phyloP scores from a whole-genome alignment of 2,888 invertebrate species.

The Euspilapteryx auroguttella region DNA sequence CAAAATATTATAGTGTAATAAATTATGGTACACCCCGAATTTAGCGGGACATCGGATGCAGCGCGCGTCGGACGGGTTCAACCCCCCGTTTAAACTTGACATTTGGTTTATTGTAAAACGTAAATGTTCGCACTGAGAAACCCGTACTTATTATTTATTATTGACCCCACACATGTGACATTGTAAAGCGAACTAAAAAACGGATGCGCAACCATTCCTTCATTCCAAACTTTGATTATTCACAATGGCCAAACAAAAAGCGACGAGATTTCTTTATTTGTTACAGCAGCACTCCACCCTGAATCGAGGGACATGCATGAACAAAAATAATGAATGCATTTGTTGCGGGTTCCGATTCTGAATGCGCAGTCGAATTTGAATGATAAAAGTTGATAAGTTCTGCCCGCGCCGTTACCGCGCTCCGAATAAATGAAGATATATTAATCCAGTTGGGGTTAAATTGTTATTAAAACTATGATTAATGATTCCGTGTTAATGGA shows the following conservation, averaged over 20 bases:
- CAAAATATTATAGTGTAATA: constrained; percentile 56
- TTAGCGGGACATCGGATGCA: constrained; percentile 35
- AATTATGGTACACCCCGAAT: constrained; percentile 57
- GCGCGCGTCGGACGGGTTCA: constrained; percentile 41
- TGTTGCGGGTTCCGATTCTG: constrained; percentile 37
- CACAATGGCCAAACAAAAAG: constrained; percentile 54
- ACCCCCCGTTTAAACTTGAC: constrained; percentile 50
- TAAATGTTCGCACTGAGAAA: not conserved
- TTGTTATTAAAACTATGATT: constrained; percentile 61
- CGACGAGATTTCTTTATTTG: constrained; percentile 31
- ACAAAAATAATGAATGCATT: constrained; percentile 25
- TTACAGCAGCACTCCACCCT: constrained; percentile 41
- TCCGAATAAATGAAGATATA: constrained; percentile 55
- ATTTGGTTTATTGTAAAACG: constrained; percentile 38
- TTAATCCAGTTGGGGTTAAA: constrained; percentile 58
- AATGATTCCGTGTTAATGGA: constrained; percentile 50
- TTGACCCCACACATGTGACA: constrained; percentile 47
- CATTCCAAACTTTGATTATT: constrained; percentile 56
- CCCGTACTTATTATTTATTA: constrained; percentile 38
- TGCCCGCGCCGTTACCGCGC: constrained; percentile 16
- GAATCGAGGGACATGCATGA: constrained; percentile 14
- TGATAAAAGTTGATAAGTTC: constrained; percentile 41
- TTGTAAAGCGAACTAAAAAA: constrained; percentile 39
- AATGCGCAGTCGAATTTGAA: constrained; percentile 38
- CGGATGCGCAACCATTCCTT: constrained; percentile 53